Conservation (phyloP, 2,797 vertebrate species). For the Lutjanus argentimaculatus region DNA sequence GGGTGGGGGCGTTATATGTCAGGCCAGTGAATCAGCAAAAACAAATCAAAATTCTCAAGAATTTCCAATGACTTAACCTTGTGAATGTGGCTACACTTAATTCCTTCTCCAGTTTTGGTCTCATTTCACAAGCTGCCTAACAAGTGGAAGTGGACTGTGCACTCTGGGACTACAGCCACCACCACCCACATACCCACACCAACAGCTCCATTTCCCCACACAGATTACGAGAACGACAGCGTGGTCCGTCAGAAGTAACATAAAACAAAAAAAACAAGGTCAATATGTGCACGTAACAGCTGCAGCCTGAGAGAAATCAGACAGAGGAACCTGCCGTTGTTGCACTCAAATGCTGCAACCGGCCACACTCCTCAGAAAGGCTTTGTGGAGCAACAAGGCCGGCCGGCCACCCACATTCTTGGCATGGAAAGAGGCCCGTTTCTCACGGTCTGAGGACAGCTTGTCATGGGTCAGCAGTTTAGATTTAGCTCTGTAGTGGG, state of each 20-base stretch:
- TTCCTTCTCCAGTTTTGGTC: conserved; percentile 9
- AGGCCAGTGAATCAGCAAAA: conserved; percentile 54
- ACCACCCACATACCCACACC: not conserved
- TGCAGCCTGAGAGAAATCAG: conserved; percentile 22
- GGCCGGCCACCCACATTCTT: conserved; percentile 74
- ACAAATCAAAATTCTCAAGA: conserved; percentile 29
- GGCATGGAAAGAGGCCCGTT: conserved; percentile 67
- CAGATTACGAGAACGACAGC: conserved; percentile 35
- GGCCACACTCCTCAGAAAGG: conserved; percentile 48
- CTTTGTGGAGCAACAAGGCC: conserved; percentile 51
- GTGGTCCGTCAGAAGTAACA: not conserved
- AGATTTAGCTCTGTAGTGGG: conserved; percentile 60
- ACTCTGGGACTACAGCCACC: not conserved
- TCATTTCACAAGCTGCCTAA: conserved; percentile 28
- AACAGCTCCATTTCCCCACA: conserved; percentile 8
- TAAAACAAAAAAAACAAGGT: not conserved
- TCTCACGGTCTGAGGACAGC: conserved; percentile 76
- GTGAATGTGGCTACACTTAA: conserved; percentile 22
- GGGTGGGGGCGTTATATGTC: conserved; percentile 8
- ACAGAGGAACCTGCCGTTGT: conserved; percentile 28
- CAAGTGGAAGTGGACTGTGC: conserved; percentile 40
- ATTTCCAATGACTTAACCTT: conserved; percentile 35
- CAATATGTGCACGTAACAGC: conserved; percentile 11
- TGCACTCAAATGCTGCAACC: conserved; percentile 20
- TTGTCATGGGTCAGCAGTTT: conserved; percentile 74